A percentile compares a stretch with the other conserved stretches of the same genome.
Evolutionary conservation across 2,888 invertebrate genomes (phyloP).

Genomic region (Apocheima hispidaria): DNA sequence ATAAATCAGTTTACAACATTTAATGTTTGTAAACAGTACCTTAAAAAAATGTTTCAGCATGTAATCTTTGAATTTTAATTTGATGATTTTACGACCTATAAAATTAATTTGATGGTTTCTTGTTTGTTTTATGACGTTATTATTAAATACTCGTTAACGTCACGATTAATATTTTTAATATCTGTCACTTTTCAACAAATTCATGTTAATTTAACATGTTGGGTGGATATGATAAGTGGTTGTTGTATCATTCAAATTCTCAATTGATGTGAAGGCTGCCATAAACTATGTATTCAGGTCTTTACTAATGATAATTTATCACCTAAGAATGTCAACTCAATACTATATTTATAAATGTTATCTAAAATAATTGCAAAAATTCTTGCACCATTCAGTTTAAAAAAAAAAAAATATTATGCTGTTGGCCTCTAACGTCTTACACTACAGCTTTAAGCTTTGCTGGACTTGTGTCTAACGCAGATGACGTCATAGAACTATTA

Average conservation of each 20-base stretch:
- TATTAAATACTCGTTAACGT: background rate
- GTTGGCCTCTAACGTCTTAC: no score
- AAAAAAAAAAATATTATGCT: no score
- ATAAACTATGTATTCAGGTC: background rate
- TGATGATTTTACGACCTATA: background rate
- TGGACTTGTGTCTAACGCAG: no score
- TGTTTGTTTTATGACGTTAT: constrained; percentile 6
- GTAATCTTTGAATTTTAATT: background rate
- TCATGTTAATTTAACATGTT: background rate
- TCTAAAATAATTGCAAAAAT: no score
- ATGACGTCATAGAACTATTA: no score
- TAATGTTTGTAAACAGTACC: no score
- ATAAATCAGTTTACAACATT: no score
- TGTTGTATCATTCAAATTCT: background rate
- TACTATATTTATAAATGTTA: no score
- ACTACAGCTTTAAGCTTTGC: no score
- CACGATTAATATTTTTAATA: background rate
- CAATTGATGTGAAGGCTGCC: background rate
- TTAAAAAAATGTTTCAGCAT: background rate
- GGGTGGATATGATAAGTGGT: background rate
- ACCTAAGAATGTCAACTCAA: background rate
- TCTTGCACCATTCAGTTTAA: no score
- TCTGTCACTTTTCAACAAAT: background rate
- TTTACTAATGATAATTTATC: background rate
- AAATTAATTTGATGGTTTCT: background rate